Evolutionary conservation across 2,797 vertebrate genomes (phyloP), one percentile per base, ranked within the genome.

Genomic region (Cyprinodon diabolis): DNA sequence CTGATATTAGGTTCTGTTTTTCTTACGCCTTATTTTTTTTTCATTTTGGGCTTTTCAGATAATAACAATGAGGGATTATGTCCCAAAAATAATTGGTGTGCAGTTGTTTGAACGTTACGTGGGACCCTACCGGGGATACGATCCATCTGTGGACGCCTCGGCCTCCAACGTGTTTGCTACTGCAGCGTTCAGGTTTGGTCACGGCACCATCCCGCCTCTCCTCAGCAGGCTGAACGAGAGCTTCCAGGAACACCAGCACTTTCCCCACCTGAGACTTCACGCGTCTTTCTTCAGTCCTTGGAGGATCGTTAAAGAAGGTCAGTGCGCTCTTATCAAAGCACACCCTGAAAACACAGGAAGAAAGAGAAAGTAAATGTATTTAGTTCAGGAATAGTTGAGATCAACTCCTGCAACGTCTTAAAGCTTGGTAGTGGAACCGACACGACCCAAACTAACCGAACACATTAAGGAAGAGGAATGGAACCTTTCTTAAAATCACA

Each of bases 111-210:
- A 94, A 57, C 83, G 86, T 70, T 92, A 96, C 25, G 85, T 98
- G 30, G 97, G 97, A 23, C 79, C 79, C 63, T 98, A 98, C 54
- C 4, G 63, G 75, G 96, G 97, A 74, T 97, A 99, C 1, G 79
- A 97, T 86, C 86, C 94, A 30, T 79, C 89, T 0, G 13, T 91
- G 55, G 93, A 99, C 85, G 96, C 97, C 14, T 96, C 96, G 0
- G 92, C 95, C 63, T 95, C 98, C 75, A 99, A 99, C 0, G 84
- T 99, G 73, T 99, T 99, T 83, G 90, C 97, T 77, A 99, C 97
- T 0, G 98, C 98, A 0, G 98, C 97, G 4, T 99, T 99, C 92
- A 96, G 98, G 75, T 99, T 99, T 2, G 98, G 96, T 75, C 98
- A 99, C 0, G 94, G 94, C 60, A 95, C 96, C 1, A 92, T 99